Evolutionary conservation across 2,113 vertebrate species (phyloP), one percentile per base, ranked within the genome.

Genomic region (Micromys minutus): DNA sequence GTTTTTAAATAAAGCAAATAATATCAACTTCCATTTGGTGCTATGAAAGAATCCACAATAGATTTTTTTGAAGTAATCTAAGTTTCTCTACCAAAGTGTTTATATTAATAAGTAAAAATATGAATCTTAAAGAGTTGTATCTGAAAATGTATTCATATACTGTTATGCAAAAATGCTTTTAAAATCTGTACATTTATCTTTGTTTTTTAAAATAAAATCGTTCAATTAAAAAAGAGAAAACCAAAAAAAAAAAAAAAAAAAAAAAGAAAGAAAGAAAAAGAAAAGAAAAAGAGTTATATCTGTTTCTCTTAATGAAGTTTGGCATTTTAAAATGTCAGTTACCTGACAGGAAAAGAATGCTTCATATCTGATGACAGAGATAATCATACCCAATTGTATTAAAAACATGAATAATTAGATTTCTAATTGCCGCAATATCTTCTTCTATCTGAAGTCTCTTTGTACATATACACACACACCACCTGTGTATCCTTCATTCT

Each of bases 341-440:
- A 79, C 77, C 85, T 95, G 71, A 85, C 22, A 96, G 85, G 81
- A 96, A 65, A 96, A 96, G 61, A 93, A 95, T 76, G 26, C 61
- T 96, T 91, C 88, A 26, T 19, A 87, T 89, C 42, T 74, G 8
- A 93, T 24, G 67, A n/a, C 42, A 94, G 24, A 96, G 87, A 75
- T 87, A 96, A 97, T 95, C 91, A 81, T 31, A 85, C 17, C 13
- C 36, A 88, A 96, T 76, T 96, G 76, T 94, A 76, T 95, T 96
- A 94, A 92, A 97, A 95, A 94, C 39, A 83, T 34, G 94, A 7
- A 59, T 97, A 93, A 95, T 96, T 92, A 92, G 34, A 96, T 96
- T 96, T 95, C 92, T 95, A 96, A 93, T 91, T 96, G 90, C 87
- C 72, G 24, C 4, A 72, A 7, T 79, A 87, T 89, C 84, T 92